Evolutionary conservation across 1,140 invertebrate species (phyloP).

Genomic region (Nasonia vitripennis): DNA sequence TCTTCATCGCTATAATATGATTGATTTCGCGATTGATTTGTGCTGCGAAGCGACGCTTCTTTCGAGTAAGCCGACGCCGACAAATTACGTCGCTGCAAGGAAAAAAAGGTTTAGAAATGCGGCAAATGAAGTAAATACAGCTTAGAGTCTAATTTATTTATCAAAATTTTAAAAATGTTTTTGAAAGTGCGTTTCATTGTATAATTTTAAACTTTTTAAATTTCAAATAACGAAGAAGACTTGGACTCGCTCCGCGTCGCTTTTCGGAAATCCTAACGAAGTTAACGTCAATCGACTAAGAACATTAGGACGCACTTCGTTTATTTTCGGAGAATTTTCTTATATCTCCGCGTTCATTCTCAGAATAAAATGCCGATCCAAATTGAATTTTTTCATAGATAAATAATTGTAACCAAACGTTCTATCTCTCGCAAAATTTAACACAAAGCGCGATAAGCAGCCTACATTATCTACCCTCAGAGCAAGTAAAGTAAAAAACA

Average conservation of each 20-base stretch:
- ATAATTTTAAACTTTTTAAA: background rate
- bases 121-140: background rate
- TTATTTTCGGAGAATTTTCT: no score
- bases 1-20: conserved; percentile 67
- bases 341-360: no score
- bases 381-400: no score
- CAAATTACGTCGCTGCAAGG: conserved; percentile 64
- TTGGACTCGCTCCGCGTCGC: background rate
- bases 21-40: conserved; percentile 67
- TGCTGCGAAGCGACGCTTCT: conserved; percentile 59
- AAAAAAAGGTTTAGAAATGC: conserved; percentile 37
- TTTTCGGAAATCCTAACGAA: background rate
- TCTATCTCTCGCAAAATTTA: no score
- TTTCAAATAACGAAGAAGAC: background rate
- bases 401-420: no score
- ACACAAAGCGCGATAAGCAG: no score
- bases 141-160: background rate
- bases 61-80: conserved; percentile 61
- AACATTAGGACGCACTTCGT: no score
- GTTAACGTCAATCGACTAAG: no score
- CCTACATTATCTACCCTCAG: no score
- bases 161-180: background rate
- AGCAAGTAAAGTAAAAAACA: no score
- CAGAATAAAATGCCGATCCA: no score
- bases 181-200: background rate